Conservation (phyloP, 2,797 vertebrate species). For the Gymnopithys bicolor region DNA sequence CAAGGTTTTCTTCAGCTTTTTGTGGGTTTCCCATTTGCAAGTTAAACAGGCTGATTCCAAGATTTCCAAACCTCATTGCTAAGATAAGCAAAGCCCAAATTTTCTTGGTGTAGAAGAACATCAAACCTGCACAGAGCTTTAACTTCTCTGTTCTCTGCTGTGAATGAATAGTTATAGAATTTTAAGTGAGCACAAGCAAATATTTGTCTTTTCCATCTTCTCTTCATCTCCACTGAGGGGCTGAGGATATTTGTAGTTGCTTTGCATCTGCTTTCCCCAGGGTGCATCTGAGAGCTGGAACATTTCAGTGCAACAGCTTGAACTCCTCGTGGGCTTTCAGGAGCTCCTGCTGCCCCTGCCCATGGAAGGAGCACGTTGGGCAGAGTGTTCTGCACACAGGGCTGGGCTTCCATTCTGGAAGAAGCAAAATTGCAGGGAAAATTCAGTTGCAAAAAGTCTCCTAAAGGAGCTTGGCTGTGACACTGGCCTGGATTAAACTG, state of each 20-base stretch:
- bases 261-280: conserved; percentile 21
- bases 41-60: neutral
- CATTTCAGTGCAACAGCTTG: neutral
- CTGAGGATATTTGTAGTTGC: neutral
- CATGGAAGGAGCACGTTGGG: neutral
- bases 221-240: neutral
- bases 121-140: neutral
- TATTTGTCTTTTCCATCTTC: neutral
- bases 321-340: neutral
- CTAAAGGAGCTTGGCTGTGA: neutral
- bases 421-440: neutral
- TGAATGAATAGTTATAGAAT: neutral
- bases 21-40: neutral
- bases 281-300: neutral
- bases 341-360: neutral
- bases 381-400: neutral
- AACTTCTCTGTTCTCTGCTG: neutral
- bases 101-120: neutral
- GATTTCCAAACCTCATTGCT: neutral
- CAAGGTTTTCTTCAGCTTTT: neutral
- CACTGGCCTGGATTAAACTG: neutral
- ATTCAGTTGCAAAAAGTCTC: neutral
- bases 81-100: neutral
- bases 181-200: neutral
- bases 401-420: neutral